Conservation (phyloP, 2,113 vertebrate species). For the Lichenostomus cassidix region DNA sequence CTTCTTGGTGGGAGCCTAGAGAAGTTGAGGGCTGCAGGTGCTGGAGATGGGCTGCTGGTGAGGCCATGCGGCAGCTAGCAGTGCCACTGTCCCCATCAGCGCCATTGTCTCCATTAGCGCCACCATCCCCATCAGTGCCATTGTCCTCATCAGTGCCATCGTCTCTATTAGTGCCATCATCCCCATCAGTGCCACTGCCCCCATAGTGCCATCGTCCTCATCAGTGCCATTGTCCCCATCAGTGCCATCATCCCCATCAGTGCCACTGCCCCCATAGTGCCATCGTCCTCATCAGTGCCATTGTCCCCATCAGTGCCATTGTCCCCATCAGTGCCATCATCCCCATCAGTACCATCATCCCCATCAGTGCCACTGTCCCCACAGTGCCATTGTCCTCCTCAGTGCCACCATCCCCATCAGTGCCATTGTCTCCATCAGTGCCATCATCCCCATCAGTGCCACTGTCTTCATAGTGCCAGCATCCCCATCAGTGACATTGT, state of each 20-base stretch:
- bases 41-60: neutral
- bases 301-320: fast-evolving
- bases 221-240: no score
- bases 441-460: fast-evolving
- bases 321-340: fast-evolving
- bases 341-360: fast-evolving
- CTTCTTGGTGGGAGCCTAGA: neutral
- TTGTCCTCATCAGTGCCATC: fast-evolving
- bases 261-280: fast-evolving
- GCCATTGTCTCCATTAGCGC: fast-evolving
- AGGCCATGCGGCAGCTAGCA: fast-evolving
- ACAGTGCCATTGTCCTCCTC: fast-evolving
- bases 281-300: fast-evolving
- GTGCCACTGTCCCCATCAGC: neutral
- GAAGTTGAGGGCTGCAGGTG: neutral
- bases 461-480: fast-evolving
- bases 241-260: no score
- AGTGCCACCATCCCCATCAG: fast-evolving
- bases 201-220: no score
- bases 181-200: no score
- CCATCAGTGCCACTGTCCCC: fast-evolving
- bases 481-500: neutral
- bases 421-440: fast-evolving
- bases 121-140: neutral
- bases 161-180: neutral